phyloP scores from a whole-genome alignment of 2,888 invertebrate species.

The Argyra leucocephala region DNA sequence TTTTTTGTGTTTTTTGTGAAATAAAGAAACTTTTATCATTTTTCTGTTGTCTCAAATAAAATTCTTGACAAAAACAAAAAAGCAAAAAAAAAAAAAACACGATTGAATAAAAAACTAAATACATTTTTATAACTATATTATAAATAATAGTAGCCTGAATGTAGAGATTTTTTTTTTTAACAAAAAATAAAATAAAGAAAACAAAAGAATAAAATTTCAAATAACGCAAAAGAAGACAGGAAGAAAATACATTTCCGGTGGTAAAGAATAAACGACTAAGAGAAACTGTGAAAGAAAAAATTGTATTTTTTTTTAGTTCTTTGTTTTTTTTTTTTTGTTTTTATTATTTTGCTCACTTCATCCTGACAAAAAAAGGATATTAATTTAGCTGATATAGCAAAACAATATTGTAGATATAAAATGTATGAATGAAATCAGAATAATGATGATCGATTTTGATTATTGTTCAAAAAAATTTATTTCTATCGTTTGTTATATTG shows the following conservation, averaged over 20 bases:
- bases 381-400: slow-evolving; percentile 2
- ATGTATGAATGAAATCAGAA: neutral
- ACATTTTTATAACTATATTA: neutral
- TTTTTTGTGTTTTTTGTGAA: no score
- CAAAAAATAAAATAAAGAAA: neutral
- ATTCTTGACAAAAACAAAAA: no score
- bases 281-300: neutral
- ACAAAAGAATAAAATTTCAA: neutral
- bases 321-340: neutral
- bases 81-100: no score
- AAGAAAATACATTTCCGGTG: neutral
- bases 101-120: neutral
- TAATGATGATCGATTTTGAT: slow-evolving; percentile 6
- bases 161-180: neutral
- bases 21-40: no score
- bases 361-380: neutral
- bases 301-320: neutral
- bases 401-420: neutral
- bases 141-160: neutral
- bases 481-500: neutral
- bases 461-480: neutral
- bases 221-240: neutral
- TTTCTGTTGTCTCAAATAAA: no score
- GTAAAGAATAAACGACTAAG: neutral
- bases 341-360: neutral